Base-by-base conservation (phyloP, 2,797 vertebrate species). In the Selene dorsalis region DNA sequence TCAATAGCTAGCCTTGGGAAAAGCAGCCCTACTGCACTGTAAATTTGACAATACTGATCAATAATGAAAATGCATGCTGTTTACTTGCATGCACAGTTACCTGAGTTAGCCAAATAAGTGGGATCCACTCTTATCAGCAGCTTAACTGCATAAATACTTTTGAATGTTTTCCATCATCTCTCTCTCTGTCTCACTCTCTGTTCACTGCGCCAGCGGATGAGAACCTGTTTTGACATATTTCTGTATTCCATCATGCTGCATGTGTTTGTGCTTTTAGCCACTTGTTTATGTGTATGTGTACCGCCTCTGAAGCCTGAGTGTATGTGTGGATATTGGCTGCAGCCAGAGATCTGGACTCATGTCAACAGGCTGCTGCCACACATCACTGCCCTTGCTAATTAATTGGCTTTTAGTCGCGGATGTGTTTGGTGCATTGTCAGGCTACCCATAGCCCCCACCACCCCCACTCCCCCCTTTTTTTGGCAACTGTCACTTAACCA, bases 301-400 rank as follows among this genome's bases (percentile, higher is more conserved):
- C 52, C 65, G 80, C 48, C 78, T 73, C 80, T 64, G 55, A 41
- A 79, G 80, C 52, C 69, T 69, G 74, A 26, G 86, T 78, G 69
- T 83, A 65, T 89, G 91, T 89, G 89, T 88, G 88, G 66, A 83
- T 83, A 85, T 87, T 91, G 91, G 88, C 91, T 92, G 87, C 88
- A 91, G 89, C 83, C 84, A 82, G 88, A 92, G 89, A 94, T 93
- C 94, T 93, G 92, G 93, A 93, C 93, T 91, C 88, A 88, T 94
- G 95, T 95, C 94, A 95, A 94, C 93, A 94, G 93, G 91, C 93
- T 93, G 91, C 91, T 91, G 92, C 91, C 91, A 94, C 94, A 94
- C 94, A 94, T 94, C 92, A 91, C 92, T 94, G 93, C 93, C 86
- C 83, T 78, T 84, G 91, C 93, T 95, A 95, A 95, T 95, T 94